Evolutionary conservation across 2,888 invertebrate species (phyloP).

Genomic region (Atethmia centrago): DNA sequence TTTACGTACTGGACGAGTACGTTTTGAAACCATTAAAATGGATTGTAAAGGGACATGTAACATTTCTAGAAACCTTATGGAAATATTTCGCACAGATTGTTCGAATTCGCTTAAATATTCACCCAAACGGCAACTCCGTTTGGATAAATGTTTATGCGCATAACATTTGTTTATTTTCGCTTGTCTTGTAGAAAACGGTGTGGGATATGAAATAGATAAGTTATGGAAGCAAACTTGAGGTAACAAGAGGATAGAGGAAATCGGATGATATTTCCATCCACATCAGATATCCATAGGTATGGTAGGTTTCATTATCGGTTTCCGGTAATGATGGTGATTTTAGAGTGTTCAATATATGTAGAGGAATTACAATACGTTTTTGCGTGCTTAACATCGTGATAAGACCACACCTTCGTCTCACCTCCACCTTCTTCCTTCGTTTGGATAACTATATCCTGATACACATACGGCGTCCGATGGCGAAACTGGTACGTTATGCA

Average conservation of each 20-base stretch:
- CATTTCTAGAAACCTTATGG: background rate
- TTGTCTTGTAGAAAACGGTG: background rate
- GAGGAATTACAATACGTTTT: background rate
- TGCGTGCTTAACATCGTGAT: background rate
- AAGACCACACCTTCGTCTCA: background rate
- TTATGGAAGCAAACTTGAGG: background rate
- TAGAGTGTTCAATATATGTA: background rate
- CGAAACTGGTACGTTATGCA: conserved; percentile 18
- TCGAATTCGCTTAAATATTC: no score
- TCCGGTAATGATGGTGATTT: background rate
- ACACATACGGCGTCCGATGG: background rate
- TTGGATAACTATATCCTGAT: conserved; percentile 12
- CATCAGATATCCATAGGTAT: no score
- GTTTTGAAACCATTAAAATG: background rate
- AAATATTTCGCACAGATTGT: conserved; percentile 1
- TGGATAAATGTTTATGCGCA: conserved; percentile 5
- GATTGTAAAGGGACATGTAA: no score
- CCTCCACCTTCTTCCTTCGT: no score
- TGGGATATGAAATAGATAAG: conserved; percentile 4
- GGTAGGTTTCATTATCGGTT: no score
- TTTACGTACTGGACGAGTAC: background rate
- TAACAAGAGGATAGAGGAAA: background rate
- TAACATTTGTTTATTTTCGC: background rate
- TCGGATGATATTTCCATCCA: no score
- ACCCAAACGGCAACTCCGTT: no score